Conservation (phyloP, 2,888 invertebrate species). For the Oeneis ivallda region DNA sequence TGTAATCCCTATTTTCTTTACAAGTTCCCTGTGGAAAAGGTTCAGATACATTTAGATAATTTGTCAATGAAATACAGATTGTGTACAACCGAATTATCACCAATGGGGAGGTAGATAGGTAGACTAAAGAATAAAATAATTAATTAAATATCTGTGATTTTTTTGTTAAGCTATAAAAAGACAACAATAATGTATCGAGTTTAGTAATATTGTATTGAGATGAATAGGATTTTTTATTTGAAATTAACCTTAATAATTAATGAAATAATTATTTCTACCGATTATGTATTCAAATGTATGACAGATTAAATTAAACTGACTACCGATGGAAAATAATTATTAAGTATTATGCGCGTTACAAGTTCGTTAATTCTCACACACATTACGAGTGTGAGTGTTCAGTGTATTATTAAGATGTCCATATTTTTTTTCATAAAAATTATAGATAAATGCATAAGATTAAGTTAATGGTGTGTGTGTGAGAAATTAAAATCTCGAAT, state of each 20-base stretch:
- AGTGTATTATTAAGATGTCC: too few relatives aligned
- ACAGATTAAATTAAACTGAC: not conserved
- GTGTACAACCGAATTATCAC: too few relatives aligned
- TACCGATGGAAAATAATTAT: not conserved
- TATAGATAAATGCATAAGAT: not conserved
- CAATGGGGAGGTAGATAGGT: not conserved
- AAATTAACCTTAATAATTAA: not conserved
- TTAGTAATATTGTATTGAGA: not conserved
- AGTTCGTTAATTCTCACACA: too few relatives aligned
- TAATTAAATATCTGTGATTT: conserved; percentile 15
- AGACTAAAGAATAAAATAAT: not conserved
- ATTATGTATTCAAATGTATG: not conserved
- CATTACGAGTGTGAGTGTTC: not conserved
- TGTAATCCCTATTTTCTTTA: too few relatives aligned
- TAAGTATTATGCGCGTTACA: too few relatives aligned
- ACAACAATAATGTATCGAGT: not conserved
- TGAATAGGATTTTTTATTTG: not conserved
- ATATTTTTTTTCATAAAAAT: not conserved
- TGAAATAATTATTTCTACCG: too few relatives aligned
- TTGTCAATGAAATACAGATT: too few relatives aligned
- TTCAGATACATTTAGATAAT: too few relatives aligned
- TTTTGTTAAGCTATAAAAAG: not conserved
- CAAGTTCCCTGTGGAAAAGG: too few relatives aligned
- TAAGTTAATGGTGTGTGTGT: not conserved
- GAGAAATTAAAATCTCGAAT: not conserved